Evolutionary conservation across 2,888 invertebrate species (phyloP).

Genomic region (Sussaba pulchella): DNA sequence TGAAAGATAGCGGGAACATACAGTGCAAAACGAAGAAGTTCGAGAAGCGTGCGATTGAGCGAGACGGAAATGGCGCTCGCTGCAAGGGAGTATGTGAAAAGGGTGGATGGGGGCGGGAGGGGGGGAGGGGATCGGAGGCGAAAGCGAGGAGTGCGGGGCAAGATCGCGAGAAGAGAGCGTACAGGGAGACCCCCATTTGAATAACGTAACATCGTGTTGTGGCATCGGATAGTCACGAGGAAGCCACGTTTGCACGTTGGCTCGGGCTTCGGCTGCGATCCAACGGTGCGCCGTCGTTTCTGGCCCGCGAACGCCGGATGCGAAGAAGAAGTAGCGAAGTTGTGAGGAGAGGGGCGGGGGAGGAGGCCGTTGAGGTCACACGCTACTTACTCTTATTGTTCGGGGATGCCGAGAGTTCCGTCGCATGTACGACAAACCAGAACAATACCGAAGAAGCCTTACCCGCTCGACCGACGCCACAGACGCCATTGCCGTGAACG

Average conservation of each 20-base stretch:
- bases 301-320: conserved; percentile 51
- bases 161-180: conserved; percentile 17
- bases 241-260: conserved; percentile 34
- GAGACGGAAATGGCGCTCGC: background rate
- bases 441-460: conserved; percentile 52
- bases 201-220: conserved; percentile 71
- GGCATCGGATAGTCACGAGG: conserved; percentile 64
- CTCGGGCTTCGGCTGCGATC: conserved; percentile 30
- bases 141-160: conserved; percentile 26
- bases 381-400: conserved; percentile 65
- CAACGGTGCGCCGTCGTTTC: conserved; percentile 6
- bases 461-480: conserved; percentile 29
- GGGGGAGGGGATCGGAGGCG: conserved; percentile 4
- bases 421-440: conserved; percentile 61
- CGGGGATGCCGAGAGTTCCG: conserved; percentile 49
- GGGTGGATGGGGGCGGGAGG: background rate
- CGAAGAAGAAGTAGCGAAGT: conserved; percentile 51
- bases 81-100: background rate
- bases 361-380: conserved; percentile 56
- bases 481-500: conserved; percentile 4
- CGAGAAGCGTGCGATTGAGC: background rate
- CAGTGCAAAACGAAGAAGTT: background rate
- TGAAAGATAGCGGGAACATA: conserved; percentile 13
- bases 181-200: conserved; percentile 69
- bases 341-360: conserved; percentile 6